Evolutionary conservation across 2,888 invertebrate genomes (phyloP).

Genomic region (Oxyscelio sp.): DNA sequence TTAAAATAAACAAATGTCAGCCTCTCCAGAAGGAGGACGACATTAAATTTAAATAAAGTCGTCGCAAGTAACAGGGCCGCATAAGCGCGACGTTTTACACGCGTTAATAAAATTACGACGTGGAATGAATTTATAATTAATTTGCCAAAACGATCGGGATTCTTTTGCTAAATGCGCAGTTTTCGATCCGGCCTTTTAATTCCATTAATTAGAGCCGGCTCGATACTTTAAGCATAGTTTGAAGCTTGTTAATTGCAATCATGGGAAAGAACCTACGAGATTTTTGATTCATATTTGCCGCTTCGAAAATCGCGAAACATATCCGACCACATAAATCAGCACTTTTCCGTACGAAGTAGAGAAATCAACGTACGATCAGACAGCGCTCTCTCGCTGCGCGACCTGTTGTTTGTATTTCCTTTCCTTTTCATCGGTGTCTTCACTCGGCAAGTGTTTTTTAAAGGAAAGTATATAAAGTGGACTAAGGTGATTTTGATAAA

Average conservation of each 20-base stretch:
- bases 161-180: not conserved
- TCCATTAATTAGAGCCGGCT: not conserved
- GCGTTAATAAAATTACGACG: not conserved
- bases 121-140: not conserved
- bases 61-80: not conserved
- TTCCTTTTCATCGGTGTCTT: no score
- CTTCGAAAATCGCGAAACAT: not conserved
- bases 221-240: conserved; percentile 6
- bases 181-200: not conserved
- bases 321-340: not conserved
- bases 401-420: no score
- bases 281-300: no score
- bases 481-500: no score
- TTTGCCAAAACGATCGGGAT: not conserved
- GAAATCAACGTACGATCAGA: conserved; percentile 42
- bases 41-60: no score
- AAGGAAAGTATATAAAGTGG: no score
- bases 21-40: no score
- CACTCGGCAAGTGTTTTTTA: no score
- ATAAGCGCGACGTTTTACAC: not conserved
- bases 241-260: not conserved
- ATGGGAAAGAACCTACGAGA: no score
- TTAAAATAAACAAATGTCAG: no score
- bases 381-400: conserved; percentile 5
- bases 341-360: conserved; percentile 26